Percentiles rank a stretch among this genome's conserved stretches.
These are phyloP conservation scores for Ceraclea dissimilis DNA, from an alignment of 2,888 invertebrate species.

Conservation along the genomic window DNA sequence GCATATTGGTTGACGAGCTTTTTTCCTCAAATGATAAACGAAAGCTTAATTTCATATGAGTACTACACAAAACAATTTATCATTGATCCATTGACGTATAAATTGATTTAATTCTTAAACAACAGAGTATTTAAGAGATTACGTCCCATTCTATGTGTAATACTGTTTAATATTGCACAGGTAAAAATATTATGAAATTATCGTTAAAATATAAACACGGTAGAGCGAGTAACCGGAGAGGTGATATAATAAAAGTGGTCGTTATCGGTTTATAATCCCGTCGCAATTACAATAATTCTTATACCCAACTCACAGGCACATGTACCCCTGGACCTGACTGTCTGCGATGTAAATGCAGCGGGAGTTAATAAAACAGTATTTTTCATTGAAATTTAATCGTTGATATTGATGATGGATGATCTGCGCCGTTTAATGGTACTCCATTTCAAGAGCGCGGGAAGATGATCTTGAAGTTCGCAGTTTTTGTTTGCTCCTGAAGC, in stretches of 20 bases:
- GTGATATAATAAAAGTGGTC: constrained; percentile 15
- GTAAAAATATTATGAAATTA: constrained; percentile 23
- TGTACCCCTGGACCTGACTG: constrained; percentile 8
- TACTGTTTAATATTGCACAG: constrained; percentile 8
- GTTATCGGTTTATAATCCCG: constrained; percentile 25
- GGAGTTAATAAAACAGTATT: background rate
- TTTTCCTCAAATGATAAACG: too few relatives aligned
- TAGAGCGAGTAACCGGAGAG: constrained; percentile 18
- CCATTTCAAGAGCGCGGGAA: too few relatives aligned
- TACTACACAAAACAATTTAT: too few relatives aligned
- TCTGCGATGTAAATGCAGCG: constrained; percentile 18
- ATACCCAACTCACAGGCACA: background rate
- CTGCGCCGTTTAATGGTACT: too few relatives aligned
- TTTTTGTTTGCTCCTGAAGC: too few relatives aligned
- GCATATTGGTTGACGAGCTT: too few relatives aligned
- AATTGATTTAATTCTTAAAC: too few relatives aligned
- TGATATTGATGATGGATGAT: too few relatives aligned
- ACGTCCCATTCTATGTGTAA: constrained; percentile 19
- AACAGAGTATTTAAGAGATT: constrained; percentile 20
- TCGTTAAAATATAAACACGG: constrained; percentile 23
- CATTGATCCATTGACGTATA: too few relatives aligned
- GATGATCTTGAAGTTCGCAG: too few relatives aligned
- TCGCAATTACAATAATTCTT: constrained; percentile 27
- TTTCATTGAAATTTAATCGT: too few relatives aligned
- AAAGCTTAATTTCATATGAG: too few relatives aligned